phyloP scores from a whole-genome alignment of 2,797 vertebrate species.

The Schizopygopsis pylzovi region DNA sequence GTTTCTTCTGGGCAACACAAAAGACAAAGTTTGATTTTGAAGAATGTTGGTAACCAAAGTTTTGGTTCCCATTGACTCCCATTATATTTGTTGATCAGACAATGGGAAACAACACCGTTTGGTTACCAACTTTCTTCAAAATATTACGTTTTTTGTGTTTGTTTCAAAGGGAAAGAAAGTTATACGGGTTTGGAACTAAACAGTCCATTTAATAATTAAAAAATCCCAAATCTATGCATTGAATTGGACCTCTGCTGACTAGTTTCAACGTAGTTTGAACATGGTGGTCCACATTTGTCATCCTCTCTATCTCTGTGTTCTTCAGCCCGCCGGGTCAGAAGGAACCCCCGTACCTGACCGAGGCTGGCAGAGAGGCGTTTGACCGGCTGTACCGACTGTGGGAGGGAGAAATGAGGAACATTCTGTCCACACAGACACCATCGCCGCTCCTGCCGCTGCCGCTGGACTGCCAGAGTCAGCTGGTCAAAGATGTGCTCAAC shows the following conservation, averaged over 20 bases:
- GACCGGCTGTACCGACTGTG: constrained; percentile 89
- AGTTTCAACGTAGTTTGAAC: neutral
- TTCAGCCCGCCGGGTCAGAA: constrained; percentile 89
- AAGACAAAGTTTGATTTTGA: too few relatives aligned
- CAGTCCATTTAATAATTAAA: neutral
- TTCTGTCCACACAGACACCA: constrained; percentile 75
- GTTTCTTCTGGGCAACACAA: too few relatives aligned
- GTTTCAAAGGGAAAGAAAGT: neutral
- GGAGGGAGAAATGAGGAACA: constrained; percentile 86
- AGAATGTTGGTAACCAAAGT: too few relatives aligned
- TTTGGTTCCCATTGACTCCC: too few relatives aligned
- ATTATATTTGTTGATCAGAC: too few relatives aligned
- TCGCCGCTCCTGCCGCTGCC: constrained; percentile 81
- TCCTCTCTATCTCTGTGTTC: neutral
- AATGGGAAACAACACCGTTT: too few relatives aligned
- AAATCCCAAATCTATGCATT: neutral
- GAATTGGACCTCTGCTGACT: neutral
- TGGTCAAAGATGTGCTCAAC: constrained; percentile 92
- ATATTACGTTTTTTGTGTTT: too few relatives aligned
- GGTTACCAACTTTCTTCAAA: too few relatives aligned
- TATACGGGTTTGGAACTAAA: neutral
- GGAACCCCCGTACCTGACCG: constrained; percentile 90
- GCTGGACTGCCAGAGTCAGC: constrained; percentile 85
- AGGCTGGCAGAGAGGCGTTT: constrained; percentile 92
- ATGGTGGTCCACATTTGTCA: neutral